Base-by-base conservation (phyloP, 2,888 invertebrate species). In the Drosophila paramelanica region DNA sequence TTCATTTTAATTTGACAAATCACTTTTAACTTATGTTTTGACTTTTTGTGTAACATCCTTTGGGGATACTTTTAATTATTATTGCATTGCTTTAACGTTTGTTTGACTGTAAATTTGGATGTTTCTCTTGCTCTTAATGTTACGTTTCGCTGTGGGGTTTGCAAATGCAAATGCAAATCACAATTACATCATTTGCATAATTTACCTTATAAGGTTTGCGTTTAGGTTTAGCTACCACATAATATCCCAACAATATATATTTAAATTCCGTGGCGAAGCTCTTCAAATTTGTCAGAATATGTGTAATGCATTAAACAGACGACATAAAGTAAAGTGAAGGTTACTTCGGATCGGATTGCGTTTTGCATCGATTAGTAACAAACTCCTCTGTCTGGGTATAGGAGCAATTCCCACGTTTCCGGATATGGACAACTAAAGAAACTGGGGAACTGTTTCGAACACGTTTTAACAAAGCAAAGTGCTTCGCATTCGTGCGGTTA, bases 1-100 rank as follows among this genome's bases (percentile, higher is more conserved):
- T 70, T 68, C 60, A 67, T 68, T 81, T 61, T 53, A 55, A 74
- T 76, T 84, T 84, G 84, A 81, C 84, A 86, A 82, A 82, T 82
- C 67, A 67, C 76, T 83, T 69, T 60, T 49, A 80, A 62, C 84
- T 77, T 82, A 76, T 83, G 81, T 65, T 86, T 80, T 83, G 81
- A 80, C 75, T 80, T 83, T 73, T 73, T 42, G 39, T 67, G 41
- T 27, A 66, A 51, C 47, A 51, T 70, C 81, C 71, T 69, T 66
- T 41, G 78, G 76, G 84, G 53, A 69, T 76, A 65, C 47, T 66
- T 75, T 84, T 78, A 81, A 83, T 81, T 83, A 83, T 77, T 73
- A 75, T 68, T 70, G 57, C 51, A 49, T 64, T 43, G 17, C 36
- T 39, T n/a, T 59, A n/a, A 8, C 41, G n/a, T 13, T 45, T 27